These are phyloP conservation scores for Tridacna gigas DNA, from an alignment of 2,888 invertebrate species.

Conservation along the genomic window DNA sequence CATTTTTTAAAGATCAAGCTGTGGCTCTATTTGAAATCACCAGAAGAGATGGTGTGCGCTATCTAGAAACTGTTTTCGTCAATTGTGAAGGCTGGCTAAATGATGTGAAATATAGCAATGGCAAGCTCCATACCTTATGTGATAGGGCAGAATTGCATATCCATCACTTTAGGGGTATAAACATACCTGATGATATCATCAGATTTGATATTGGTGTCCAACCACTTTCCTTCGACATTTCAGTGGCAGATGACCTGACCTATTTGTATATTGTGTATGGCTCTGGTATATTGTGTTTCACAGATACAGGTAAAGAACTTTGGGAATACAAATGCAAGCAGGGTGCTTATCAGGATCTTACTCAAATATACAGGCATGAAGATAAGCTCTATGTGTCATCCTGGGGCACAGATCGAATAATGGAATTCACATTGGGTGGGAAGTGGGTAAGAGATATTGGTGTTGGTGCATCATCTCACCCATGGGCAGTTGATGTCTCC, in stretches of 20 bases:
- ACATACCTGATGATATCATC: constrained; percentile 14
- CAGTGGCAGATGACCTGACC: background rate
- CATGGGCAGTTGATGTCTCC: constrained; percentile 7
- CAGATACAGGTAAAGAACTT: background rate
- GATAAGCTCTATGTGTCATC: constrained; percentile 2
- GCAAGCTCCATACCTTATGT: constrained; percentile 7
- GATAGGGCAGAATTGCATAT: constrained; percentile 9
- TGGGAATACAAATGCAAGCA: background rate
- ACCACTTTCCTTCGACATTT: constrained; percentile 3
- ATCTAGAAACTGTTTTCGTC: constrained; percentile 4
- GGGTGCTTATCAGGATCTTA: background rate
- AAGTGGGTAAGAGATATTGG: background rate
- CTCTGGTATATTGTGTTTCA: constrained; percentile 6
- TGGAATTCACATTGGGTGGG: background rate
- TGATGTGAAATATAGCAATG: constrained; percentile 15
- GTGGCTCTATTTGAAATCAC: constrained; percentile 18
- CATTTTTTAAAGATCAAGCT: background rate
- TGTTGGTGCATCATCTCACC: background rate
- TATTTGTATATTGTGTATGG: constrained; percentile 1
- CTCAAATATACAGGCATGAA: background rate
- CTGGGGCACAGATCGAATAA: constrained; percentile 9
- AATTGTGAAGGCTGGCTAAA: constrained; percentile 2
- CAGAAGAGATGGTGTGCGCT: constrained; percentile 1
- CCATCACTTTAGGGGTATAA: background rate
- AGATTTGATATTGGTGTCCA: constrained; percentile 1